These are phyloP conservation scores for Taenioides sp. DNA, from an alignment of 2,797 vertebrate genomes.

Conservation along the genomic window DNA sequence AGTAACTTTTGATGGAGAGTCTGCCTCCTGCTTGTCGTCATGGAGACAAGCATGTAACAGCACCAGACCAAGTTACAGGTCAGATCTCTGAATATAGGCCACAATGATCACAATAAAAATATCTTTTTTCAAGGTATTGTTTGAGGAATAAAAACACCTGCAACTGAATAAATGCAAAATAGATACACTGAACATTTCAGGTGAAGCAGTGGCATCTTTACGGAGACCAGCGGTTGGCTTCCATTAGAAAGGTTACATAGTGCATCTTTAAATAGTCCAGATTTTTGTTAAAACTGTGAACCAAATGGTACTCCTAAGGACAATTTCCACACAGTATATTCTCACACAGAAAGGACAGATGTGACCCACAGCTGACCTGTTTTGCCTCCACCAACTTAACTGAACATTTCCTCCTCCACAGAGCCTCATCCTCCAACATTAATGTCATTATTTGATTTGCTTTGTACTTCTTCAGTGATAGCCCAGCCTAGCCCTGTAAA, in stretches of 20 bases:
- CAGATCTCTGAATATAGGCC: too few species aligned
- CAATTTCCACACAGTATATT: background rate
- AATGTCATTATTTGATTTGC: conserved; percentile 4
- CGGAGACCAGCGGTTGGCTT: too few species aligned
- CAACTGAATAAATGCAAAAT: too few species aligned
- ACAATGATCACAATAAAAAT: too few species aligned
- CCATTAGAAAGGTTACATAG: too few species aligned
- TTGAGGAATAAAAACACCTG: too few species aligned
- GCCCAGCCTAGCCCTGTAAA: background rate
- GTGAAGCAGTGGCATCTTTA: too few species aligned
- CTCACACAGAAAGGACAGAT: conserved; percentile 3
- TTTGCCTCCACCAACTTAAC: conserved; percentile 36
- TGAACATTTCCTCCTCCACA: conserved; percentile 14
- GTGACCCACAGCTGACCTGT: conserved; percentile 65
- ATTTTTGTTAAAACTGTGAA: background rate
- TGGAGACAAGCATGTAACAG: too few species aligned
- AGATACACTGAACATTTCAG: too few species aligned
- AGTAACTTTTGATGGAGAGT: background rate
- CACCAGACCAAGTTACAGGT: too few species aligned
- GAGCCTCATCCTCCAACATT: conserved; percentile 42
- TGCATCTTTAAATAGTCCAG: background rate
- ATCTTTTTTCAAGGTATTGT: too few species aligned
- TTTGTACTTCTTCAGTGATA: background rate
- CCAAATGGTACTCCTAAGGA: background rate
- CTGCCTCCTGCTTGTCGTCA: too few species aligned